phyloP scores from a whole-genome alignment of 2,797 vertebrate species.

The Chloroceryle inda region DNA sequence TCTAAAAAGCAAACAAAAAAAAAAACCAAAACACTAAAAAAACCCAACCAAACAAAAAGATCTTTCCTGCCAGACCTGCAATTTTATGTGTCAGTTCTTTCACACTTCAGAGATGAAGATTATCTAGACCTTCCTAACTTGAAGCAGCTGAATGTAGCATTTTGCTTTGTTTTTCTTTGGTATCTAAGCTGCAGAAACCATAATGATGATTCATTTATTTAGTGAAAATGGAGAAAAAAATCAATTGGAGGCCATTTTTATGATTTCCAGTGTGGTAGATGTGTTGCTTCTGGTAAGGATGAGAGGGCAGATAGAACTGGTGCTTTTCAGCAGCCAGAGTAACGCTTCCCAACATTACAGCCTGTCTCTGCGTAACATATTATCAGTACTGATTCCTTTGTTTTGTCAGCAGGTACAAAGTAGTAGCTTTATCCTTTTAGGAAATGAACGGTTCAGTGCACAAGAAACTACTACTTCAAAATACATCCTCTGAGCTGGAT shows the following conservation, averaged over 20 bases:
- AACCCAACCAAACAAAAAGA: too few species aligned
- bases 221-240: not conserved
- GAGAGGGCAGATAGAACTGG: not conserved
- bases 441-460: not conserved
- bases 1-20: not conserved
- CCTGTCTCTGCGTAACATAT: accelerated
- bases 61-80: not conserved
- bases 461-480: not conserved
- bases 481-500: not conserved
- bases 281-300: not conserved
- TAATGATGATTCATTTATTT: not conserved
- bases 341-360: not conserved
- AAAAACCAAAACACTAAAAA: too few species aligned
- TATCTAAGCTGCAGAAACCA: not conserved
- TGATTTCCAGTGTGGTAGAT: not conserved
- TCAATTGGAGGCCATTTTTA: not conserved
- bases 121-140: not conserved
- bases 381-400: not conserved
- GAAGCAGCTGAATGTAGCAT: not conserved
- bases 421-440: not conserved
- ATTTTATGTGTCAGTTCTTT: slow-evolving; percentile 3
- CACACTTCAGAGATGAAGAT: not conserved
- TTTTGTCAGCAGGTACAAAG: not conserved
- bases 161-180: not conserved
- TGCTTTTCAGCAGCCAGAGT: not conserved